Evolutionary conservation across 1,140 invertebrate species (phyloP), one percentile per base, ranked within the genome.

Genomic region (Hylyphantes graminicola): DNA sequence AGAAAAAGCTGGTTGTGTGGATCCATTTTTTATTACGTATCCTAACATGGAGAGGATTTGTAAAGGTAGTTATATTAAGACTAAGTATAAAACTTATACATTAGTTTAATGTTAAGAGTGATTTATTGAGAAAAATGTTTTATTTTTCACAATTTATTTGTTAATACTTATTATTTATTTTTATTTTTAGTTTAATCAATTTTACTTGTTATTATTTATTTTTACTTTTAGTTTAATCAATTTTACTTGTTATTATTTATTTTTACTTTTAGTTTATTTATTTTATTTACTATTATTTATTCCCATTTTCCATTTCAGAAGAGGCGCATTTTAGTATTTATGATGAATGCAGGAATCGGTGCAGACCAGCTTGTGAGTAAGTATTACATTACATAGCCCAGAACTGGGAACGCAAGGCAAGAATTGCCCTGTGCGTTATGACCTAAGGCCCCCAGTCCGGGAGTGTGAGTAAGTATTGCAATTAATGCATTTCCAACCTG

Each of bases 41-140:
- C 80, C 80, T 11, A 83, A 83, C 19, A 74, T 57, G 68, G 70
- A 74, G 10, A 73, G 53, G 15, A 83, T 83, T 63, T 83, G 80
- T 67, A 7, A 59, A 57, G 72, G 80, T 83, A 65, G 48, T 2
- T 15, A 6, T 5, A 51, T 19, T 15, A 35, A 35, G 35, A 35
- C 5, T 35, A 35, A 1, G 35, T 35, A 35, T 35, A 35, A 35
- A 35, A 35, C 35, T 35, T 35, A n/a, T n/a, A n/a, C n/a, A n/a
- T n/a, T n/a, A n/a, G n/a, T n/a, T n/a, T n/a, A n/a, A n/a, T n/a
- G n/a, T n/a, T n/a, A n/a, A n/a, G n/a, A n/a, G n/a, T n/a, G n/a
- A n/a, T n/a, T n/a, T n/a, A n/a, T n/a, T n/a, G n/a, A n/a, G n/a
- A n/a, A n/a, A n/a, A n/a, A n/a, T 35, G 5, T 35, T 35, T 35